phyloP scores from a whole-genome alignment of 2,113 vertebrate genomes.

The Prunella fulvescens region DNA sequence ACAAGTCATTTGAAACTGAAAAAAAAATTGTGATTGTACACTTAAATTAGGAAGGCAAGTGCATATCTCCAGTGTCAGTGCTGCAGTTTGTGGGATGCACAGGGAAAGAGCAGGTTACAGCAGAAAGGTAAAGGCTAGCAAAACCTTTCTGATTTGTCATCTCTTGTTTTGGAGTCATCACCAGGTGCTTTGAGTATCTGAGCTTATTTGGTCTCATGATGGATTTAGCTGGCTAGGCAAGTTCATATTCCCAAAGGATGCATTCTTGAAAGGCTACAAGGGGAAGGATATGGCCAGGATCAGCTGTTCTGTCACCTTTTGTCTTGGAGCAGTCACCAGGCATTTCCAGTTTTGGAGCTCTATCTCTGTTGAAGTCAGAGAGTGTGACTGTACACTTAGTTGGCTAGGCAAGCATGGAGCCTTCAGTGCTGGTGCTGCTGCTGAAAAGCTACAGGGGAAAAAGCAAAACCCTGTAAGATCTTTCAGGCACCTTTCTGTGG shows the following conservation, averaged over 20 bases:
- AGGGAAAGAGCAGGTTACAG: not conserved
- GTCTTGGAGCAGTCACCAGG: not conserved
- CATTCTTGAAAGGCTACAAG: not conserved
- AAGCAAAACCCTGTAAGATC: not conserved
- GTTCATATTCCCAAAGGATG: not conserved
- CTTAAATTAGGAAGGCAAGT: not conserved
- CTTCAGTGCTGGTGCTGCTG: not conserved
- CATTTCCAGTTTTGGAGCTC: not conserved
- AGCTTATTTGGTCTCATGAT: not conserved
- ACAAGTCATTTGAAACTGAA: fast-evolving
- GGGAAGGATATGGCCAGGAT: not conserved
- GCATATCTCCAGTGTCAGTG: too few relatives aligned
- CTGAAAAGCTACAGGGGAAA: not conserved
- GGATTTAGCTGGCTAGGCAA: not conserved
- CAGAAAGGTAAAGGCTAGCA: not conserved
- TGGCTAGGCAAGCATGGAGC: not conserved
- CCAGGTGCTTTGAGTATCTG: not conserved
- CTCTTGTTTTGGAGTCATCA: not conserved
- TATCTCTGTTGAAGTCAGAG: not conserved
- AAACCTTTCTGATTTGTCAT: not conserved
- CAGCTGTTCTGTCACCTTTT: not conserved
- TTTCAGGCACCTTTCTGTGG: not conserved
- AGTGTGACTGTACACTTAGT: not conserved
- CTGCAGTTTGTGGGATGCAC: not conserved
- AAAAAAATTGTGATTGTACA: not conserved